Base-by-base conservation (phyloP, 64 coral and sea anemone genomes). In the Pocillopora damicornis region DNA sequence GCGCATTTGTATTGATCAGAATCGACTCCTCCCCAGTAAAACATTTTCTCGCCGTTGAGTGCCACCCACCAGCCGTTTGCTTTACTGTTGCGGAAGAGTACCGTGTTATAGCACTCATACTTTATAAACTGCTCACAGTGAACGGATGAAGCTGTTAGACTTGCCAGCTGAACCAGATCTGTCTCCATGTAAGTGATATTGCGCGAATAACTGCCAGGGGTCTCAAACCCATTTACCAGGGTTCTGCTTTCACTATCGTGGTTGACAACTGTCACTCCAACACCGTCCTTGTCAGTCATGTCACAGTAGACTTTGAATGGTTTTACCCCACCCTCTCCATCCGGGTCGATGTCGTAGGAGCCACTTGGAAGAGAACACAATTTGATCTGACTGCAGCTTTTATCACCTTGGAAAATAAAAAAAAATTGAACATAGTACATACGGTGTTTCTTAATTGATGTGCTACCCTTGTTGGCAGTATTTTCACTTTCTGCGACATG, bases 201-300 rank as follows among this genome's bases (percentile, higher is more conserved):
- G 8, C 80, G 80, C n/a, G 1, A 16, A 60, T 82, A 82, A 42
- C 25, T 37, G 22, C 80, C 80, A 1, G 1, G 1, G 1, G 11
- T 2, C 1, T 82, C 15, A 63, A 7, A 63, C 37, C 89, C 89
- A 91, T 85, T 15, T 2, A 91, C 89, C 17, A 60, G 51, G 4
- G 72, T 76, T 61, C 82, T 91, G 37, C 74, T 59, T 37, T 91
- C 89, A 34, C 89, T 86, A 22, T 91, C 82, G 76, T 77, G 82
- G 86, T 73, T 86, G 38, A 91, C 15, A 61, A 86, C 81, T 35
- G 89, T 91, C 45, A 91, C 63, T 1, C 89, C 89, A 45, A 86
- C 82, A 4, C 65, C 69, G 25, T 57, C 73, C 89, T 91, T 91
- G 89, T 91, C 89, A 45, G 68, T 77, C 89, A 91, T 91, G 89